Evolutionary conservation across 2,797 vertebrate species (phyloP).

Genomic region (Phaenicophaeus curvirostris): DNA sequence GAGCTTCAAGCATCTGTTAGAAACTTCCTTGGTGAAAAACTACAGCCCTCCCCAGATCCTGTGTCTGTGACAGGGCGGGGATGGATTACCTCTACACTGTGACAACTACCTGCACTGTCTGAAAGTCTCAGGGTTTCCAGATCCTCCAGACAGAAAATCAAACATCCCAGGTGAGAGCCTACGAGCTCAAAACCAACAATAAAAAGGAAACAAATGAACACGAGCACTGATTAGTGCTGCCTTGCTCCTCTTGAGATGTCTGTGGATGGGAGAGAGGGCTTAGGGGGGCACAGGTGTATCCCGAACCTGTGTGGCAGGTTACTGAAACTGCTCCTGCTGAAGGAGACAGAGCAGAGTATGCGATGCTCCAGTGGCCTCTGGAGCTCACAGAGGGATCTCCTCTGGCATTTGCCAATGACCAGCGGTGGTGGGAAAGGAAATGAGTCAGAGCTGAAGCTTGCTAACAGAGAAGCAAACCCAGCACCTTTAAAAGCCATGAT

Average conservation of each 20-base stretch:
- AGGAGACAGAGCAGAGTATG: neutral
- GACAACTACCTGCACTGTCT: neutral
- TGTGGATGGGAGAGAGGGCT: neutral
- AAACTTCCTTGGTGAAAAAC: neutral
- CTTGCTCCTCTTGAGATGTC: neutral
- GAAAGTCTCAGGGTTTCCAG: neutral
- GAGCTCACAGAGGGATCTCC: neutral
- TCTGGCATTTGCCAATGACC: neutral
- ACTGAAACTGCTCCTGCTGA: neutral
- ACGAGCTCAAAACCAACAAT: neutral
- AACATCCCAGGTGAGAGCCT: neutral
- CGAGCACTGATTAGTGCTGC: neutral
- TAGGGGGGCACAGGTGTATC: neutral
- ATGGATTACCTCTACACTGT: neutral
- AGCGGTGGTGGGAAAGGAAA: conserved; percentile 26
- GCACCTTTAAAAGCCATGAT: neutral
- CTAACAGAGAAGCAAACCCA: neutral
- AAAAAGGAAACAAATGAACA: neutral
- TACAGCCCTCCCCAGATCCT: neutral
- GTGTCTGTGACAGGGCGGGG: neutral
- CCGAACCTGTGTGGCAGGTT: neutral
- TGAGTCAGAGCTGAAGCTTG: conserved; percentile 39
- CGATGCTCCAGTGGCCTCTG: neutral
- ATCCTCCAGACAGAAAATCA: neutral
- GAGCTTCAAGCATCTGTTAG: neutral